phyloP scores from a whole-genome alignment of 92 coral and sea anemone species.

The Nematostella vectensis region DNA sequence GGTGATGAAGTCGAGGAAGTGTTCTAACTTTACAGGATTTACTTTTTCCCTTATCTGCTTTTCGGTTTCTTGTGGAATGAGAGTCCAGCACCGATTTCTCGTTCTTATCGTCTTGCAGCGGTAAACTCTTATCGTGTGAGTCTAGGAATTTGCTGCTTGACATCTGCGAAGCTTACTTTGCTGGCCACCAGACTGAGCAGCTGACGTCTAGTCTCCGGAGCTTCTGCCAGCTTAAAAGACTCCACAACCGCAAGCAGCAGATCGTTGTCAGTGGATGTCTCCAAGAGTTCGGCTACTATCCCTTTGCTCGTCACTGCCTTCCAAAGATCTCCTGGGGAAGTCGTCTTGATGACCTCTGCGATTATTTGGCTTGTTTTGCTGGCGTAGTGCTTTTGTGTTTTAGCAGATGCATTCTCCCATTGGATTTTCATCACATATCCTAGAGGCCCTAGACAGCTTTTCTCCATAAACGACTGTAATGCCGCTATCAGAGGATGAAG shows the following conservation, averaged over 20 bases:
- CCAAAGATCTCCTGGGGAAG: slow-evolving; percentile 30
- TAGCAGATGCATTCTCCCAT: slow-evolving; percentile 8
- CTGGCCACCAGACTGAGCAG: slow-evolving; percentile 26
- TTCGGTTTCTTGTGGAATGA: slow-evolving; percentile 7
- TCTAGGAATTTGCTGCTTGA: slow-evolving; percentile 16
- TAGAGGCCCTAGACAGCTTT: background rate
- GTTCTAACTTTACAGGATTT: slow-evolving; percentile 25
- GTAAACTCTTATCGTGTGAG: slow-evolving; percentile 34
- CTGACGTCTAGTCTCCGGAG: slow-evolving; percentile 23
- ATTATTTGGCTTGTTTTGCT: background rate
- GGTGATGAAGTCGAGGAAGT: slow-evolving; percentile 38
- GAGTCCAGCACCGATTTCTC: too few species aligned
- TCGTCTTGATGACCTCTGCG: slow-evolving; percentile 10
- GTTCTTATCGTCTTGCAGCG: slow-evolving; percentile 27
- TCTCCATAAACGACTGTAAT: background rate
- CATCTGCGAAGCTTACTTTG: slow-evolving; percentile 23
- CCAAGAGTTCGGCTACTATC: background rate
- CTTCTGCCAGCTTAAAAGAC: slow-evolving; percentile 38
- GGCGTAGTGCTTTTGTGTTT: slow-evolving; percentile 9
- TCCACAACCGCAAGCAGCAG: slow-evolving; percentile 23
- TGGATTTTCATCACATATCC: background rate
- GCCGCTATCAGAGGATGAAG: too few species aligned
- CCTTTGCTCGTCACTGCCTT: slow-evolving; percentile 10
- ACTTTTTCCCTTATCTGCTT: slow-evolving; percentile 22
- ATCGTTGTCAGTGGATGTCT: slow-evolving; percentile 7